These are phyloP conservation scores for Pangasianodon gigas DNA, from an alignment of 2,113 vertebrate genomes.

Conservation along the genomic window DNA sequence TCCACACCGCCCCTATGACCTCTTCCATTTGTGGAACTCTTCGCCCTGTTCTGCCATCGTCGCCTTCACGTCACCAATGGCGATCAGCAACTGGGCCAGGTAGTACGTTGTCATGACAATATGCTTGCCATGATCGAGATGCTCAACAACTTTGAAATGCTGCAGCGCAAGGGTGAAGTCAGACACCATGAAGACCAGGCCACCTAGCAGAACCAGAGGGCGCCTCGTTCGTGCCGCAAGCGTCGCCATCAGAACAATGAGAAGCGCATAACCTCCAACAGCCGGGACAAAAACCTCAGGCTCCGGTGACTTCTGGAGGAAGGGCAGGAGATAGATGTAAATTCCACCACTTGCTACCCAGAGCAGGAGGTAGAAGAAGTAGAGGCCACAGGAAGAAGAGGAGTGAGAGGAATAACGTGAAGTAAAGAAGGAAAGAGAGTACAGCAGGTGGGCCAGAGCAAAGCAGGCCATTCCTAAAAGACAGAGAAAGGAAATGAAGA, in stretches of 20 bases:
- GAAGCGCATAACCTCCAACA: slow-evolving; percentile 62
- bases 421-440: slow-evolving; percentile 74
- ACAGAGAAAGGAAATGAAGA: background rate
- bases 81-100: slow-evolving; percentile 77
- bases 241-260: slow-evolving; percentile 71
- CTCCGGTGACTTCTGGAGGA: slow-evolving; percentile 60
- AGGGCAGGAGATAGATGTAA: slow-evolving; percentile 64
- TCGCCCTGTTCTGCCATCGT: slow-evolving; percentile 46
- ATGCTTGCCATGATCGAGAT: slow-evolving; percentile 42
- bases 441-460: slow-evolving; percentile 74
- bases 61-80: slow-evolving; percentile 69
- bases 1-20: slow-evolving; percentile 54
- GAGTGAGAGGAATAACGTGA: slow-evolving; percentile 52
- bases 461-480: slow-evolving; percentile 80
- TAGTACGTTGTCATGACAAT: slow-evolving; percentile 83
- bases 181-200: slow-evolving; percentile 74
- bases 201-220: slow-evolving; percentile 60
- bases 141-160: slow-evolving; percentile 67
- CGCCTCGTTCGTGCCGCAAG: slow-evolving; percentile 64
- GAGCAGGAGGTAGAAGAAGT: slow-evolving; percentile 57
- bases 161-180: slow-evolving; percentile 73
- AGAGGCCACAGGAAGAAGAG: slow-evolving; percentile 50
- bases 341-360: slow-evolving; percentile 2
- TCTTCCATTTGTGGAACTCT: slow-evolving; percentile 72
- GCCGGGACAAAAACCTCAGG: slow-evolving; percentile 61